Percentiles rank a stretch among this genome's conserved stretches.
Evolutionary conservation across 2,888 invertebrate genomes (phyloP).

Genomic region (Gerris lacustris): DNA sequence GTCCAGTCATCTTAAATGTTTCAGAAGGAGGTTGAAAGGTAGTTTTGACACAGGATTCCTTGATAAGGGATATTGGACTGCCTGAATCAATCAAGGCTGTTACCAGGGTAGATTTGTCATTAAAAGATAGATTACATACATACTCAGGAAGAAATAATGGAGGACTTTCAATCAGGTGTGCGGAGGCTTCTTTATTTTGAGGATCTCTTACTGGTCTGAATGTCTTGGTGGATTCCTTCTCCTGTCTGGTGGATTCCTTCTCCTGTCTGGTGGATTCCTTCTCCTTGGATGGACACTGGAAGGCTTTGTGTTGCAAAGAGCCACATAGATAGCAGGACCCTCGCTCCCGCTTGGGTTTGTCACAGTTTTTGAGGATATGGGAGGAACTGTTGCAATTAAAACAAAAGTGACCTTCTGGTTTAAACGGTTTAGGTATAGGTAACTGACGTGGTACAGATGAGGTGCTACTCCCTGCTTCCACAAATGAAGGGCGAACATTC

Average conservation of each 20-base stretch:
- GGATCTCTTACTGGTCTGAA: too few species aligned
- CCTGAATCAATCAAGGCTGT: constrained; percentile 7
- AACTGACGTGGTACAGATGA: too few species aligned
- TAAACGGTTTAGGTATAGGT: too few species aligned
- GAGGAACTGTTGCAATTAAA: too few species aligned
- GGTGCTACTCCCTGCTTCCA: too few species aligned
- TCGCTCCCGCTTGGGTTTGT: constrained; percentile 5
- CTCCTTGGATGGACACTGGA: neutral
- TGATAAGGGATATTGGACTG: constrained; percentile 9
- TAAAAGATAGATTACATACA: too few species aligned
- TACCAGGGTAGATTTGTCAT: neutral
- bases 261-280: too few species aligned
- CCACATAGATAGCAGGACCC: constrained; percentile 14
- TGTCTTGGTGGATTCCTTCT: too few species aligned
- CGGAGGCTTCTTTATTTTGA: neutral
- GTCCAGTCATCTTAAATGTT: neutral
- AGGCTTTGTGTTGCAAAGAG: constrained; percentile 6
- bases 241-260: neutral
- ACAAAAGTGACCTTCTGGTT: too few species aligned
- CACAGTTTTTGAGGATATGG: too few species aligned
- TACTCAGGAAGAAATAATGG: neutral
- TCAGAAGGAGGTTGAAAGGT: neutral
- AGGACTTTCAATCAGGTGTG: neutral
- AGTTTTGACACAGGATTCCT: neutral
- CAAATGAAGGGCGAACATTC: too few species aligned